Evolutionary conservation across 2,888 invertebrate species (phyloP).

Genomic region (Osmoderma eremita): DNA sequence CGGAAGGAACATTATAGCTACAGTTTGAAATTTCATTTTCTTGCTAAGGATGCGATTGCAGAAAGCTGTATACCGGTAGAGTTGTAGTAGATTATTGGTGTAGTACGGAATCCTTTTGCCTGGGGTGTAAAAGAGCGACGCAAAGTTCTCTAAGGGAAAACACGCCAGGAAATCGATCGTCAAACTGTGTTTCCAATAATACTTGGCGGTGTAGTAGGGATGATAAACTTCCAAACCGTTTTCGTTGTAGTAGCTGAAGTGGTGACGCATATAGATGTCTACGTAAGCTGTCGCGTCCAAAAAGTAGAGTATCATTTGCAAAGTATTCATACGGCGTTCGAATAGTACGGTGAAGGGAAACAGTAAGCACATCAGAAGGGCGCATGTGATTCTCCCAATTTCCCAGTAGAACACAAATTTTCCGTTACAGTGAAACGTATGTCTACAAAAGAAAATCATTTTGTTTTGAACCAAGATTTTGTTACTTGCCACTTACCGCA

Average conservation of each 20-base stretch:
- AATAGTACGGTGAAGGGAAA: conserved; percentile 39
- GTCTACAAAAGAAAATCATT: not conserved
- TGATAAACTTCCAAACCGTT: conserved; percentile 50
- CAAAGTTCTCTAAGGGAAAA: conserved; percentile 47
- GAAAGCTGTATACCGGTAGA: conserved; percentile 32
- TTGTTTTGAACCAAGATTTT: too few relatives aligned
- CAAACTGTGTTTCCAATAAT: conserved; percentile 51
- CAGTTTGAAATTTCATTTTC: conserved; percentile 1
- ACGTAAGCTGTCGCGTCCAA: conserved; percentile 46
- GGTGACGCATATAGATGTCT: conserved; percentile 51
- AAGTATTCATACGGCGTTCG: not conserved
- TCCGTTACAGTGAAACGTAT: conserved; percentile 45
- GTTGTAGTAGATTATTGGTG: conserved; percentile 29
- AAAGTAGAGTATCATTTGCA: conserved; percentile 19
- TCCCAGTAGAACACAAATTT: conserved; percentile 50
- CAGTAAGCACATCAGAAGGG: conserved; percentile 43
- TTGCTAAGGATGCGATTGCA: not conserved
- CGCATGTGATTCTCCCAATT: conserved; percentile 43
- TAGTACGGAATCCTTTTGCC: not conserved
- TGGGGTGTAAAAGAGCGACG: not conserved
- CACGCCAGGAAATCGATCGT: conserved; percentile 49
- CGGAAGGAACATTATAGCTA: conserved; percentile 22
- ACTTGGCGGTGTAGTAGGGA: conserved; percentile 48
- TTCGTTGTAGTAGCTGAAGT: conserved; percentile 50
- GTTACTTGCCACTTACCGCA: conserved; percentile 29